Percentiles rank a stretch among this genome's conserved stretches.
Conservation (phyloP, 2,888 invertebrate species). For the Lysandra bellargus region DNA sequence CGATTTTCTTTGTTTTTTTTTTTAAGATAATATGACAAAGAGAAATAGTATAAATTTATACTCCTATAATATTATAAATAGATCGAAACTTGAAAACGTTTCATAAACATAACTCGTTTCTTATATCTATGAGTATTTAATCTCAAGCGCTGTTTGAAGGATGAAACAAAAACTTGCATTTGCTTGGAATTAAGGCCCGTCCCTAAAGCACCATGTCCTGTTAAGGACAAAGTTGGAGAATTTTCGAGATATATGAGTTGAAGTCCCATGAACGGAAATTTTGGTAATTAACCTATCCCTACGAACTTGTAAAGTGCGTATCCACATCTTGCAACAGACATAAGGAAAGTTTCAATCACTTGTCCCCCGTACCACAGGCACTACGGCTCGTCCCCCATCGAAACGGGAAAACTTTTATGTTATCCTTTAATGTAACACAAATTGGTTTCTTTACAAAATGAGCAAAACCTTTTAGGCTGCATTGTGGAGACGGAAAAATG, state of each 20-base stretch:
- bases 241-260: slow-evolving; percentile 32
- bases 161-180: neutral
- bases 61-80: too few species aligned
- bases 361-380: neutral
- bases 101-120: too few species aligned
- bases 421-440: slow-evolving; percentile 22
- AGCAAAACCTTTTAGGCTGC: slow-evolving; percentile 27
- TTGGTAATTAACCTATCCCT: slow-evolving; percentile 32
- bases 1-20: too few species aligned
- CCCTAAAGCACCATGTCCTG: neutral
- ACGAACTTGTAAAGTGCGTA: slow-evolving; percentile 34
- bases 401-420: slow-evolving; percentile 18
- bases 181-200: neutral
- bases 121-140: too few species aligned
- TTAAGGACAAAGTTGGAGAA: neutral
- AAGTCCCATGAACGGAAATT: slow-evolving; percentile 37
- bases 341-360: slow-evolving; percentile 28
- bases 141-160: too few species aligned
- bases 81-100: too few species aligned
- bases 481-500: slow-evolving; percentile 9
- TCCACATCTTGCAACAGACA: slow-evolving; percentile 32
- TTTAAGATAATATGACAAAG: too few species aligned
- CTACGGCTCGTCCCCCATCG: neutral
- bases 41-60: too few species aligned
- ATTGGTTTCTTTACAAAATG: slow-evolving; percentile 15